Base-by-base conservation (phyloP, 1,140 invertebrate species). In the Battus philenor region DNA sequence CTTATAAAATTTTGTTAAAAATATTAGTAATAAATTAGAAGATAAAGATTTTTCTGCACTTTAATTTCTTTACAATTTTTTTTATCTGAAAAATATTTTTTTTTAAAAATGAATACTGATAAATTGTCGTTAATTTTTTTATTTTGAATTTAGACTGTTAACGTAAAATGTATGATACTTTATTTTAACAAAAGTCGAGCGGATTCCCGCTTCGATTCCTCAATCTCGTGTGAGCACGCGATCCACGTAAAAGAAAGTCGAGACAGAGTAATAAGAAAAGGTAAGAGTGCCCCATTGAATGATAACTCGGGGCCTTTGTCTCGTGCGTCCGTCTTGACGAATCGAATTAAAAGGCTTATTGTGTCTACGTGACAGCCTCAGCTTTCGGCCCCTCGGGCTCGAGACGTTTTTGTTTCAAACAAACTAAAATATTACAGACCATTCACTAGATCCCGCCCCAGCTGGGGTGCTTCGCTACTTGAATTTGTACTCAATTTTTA, bases 321-420 rank as follows among this genome's bases (percentile, higher is more conserved):
- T 73, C 69, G 51, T 45, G 65, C 63, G 80, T 79, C 81, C 81
- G 73, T 75, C 81, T 68, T 76, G 81, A 82, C 78, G 78, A 80
- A 85, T 85, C 81, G 81, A 85, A 85, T 85, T 85, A 85, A 85
- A 85, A 85, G 81, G 81, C 81, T 85, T 85, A 85, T 80, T 85
- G 78, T 85, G 81, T 85, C 78, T 81, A 85, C 81, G 81, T 85
- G 81, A 80, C 79, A 80, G 76, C 65, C 63, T 59, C 52, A 58
- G 48, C 65, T 62, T 68, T 59, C 60, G 50, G 49, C 50, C 49
- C 59, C 59, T 52, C 59, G 50, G 50, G 60, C 46, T 53, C 39
- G 61, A 59, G 55, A 62, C 62, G 64, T 74, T 84, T 77, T 82
- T 82, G 77, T 85, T 73, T 81, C 75, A 72, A 73, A 59, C 68